Evolutionary conservation across 2,888 invertebrate genomes (phyloP), one percentile per base, ranked within the genome.

Genomic region (Ochropleura plecta): DNA sequence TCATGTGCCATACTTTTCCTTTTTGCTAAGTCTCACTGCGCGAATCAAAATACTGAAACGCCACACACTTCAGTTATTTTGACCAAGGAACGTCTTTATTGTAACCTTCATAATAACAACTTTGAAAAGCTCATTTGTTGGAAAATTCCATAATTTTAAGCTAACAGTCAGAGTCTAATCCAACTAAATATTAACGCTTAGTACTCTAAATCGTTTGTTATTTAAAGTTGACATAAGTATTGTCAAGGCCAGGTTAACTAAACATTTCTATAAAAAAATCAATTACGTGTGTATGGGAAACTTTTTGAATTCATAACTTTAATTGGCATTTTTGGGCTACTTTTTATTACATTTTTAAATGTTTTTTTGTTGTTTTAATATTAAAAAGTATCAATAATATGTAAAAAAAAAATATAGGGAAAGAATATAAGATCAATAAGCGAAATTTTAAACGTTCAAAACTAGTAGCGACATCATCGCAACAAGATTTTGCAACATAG

Each of bases 91-190:
- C 10, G 5, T 16, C 48, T 66, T 9, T 18, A 46, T 30, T 42
- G 16, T n/a, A n/a, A 40, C 0, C 4, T 16, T 16, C 1, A 16
- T 12, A 8, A 16, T 55, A 70, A 18, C 6, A 30, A 51, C 3
- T 18, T 51, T 46, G 8, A 6, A 6, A 0, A 16, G 12, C n/a
- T 40, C 10, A 12, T 40, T 16, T 16, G 8, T 72, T 71, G 0
- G n/a, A 7, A 46, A 72, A 30, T 46, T 71, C 30, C 30, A n/a
- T 10, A 53, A 71, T 48, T 71, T 16, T 48, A 71, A 40, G 12
- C 55, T 55, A 55, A 40, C 55, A 71, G 44, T 0, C 12, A 55
- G 44, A 44, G 4, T 55, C n/a, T n/a, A 55, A 70, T 12, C 55
- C 40, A 46, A 70, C n/a, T 46, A 10, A 55, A 55, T n/a, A 55